A percentile compares a stretch with the other conserved stretches of the same genome.
These are phyloP conservation scores for Azorinus chamasolen DNA, from an alignment of 2,888 invertebrate species.

Conservation along the genomic window DNA sequence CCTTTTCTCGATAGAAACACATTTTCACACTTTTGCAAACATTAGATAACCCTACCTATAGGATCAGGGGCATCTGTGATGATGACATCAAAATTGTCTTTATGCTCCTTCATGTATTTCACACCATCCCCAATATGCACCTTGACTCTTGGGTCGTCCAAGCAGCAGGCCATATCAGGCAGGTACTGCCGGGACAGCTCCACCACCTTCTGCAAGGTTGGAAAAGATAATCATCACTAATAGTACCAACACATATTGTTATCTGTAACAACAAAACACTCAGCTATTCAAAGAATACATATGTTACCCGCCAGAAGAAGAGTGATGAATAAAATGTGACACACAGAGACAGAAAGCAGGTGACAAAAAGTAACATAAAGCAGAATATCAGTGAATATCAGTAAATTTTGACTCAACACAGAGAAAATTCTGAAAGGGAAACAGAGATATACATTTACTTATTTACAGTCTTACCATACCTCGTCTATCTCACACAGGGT, in stretches of 20 bases:
- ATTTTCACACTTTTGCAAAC: too few species aligned
- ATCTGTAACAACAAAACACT: background rate
- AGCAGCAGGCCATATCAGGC: slow-evolving; percentile 96
- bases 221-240: slow-evolving; percentile 9
- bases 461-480: too few species aligned
- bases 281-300: background rate
- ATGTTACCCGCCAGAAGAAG: background rate
- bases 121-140: slow-evolving; percentile 97
- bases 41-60: slow-evolving; percentile 89
- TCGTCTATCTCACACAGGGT: slow-evolving; percentile 83
- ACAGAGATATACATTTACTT: too few species aligned
- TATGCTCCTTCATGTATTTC: slow-evolving; percentile 94
- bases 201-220: slow-evolving; percentile 90
- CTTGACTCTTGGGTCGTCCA: slow-evolving; percentile 93
- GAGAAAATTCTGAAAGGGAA: too few species aligned
- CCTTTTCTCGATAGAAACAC: too few species aligned
- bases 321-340: too few species aligned
- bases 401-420: too few species aligned
- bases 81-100: slow-evolving; percentile 96
- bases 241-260: background rate
- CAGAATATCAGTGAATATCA: too few species aligned
- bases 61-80: slow-evolving; percentile 99
- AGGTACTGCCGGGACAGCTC: slow-evolving; percentile 95
- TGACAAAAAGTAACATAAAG: too few species aligned
- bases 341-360: too few species aligned